Conservation (phyloP, 2,113 vertebrate species). For the Meriones unguiculatus region DNA sequence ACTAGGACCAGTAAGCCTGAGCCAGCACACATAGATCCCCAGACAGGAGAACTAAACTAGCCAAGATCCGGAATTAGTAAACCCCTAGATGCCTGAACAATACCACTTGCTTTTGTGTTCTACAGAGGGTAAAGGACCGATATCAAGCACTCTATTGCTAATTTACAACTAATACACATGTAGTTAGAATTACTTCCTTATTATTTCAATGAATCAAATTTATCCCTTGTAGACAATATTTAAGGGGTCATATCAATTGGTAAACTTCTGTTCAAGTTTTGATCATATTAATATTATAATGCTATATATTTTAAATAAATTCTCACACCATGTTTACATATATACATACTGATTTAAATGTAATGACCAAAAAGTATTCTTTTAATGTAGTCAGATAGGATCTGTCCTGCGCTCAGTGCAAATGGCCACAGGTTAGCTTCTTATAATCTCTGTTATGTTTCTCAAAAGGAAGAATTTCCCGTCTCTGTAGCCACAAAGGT, state of each 20-base stretch:
- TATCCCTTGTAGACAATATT: background rate
- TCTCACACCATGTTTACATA: background rate
- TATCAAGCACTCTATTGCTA: background rate
- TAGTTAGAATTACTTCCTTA: background rate
- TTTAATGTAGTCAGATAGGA: background rate
- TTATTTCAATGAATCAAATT: background rate
- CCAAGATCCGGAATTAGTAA: background rate
- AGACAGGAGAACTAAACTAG: background rate
- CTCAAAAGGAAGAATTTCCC: background rate
- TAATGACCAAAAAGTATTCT: background rate
- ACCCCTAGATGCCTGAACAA: background rate
- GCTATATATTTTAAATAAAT: background rate
- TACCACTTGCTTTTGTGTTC: background rate
- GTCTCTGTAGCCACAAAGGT: slow-evolving; percentile 6
- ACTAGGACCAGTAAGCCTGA: background rate
- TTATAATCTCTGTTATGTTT: background rate
- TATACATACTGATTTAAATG: background rate
- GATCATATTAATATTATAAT: background rate
- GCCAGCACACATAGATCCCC: background rate
- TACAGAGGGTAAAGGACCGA: background rate
- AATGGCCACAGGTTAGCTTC: background rate
- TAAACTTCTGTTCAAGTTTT: background rate
- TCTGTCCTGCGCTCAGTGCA: background rate
- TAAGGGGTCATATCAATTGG: background rate
- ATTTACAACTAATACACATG: background rate